Conservation (phyloP, 2,113 vertebrate genomes). For the Eurystomus gularis region DNA sequence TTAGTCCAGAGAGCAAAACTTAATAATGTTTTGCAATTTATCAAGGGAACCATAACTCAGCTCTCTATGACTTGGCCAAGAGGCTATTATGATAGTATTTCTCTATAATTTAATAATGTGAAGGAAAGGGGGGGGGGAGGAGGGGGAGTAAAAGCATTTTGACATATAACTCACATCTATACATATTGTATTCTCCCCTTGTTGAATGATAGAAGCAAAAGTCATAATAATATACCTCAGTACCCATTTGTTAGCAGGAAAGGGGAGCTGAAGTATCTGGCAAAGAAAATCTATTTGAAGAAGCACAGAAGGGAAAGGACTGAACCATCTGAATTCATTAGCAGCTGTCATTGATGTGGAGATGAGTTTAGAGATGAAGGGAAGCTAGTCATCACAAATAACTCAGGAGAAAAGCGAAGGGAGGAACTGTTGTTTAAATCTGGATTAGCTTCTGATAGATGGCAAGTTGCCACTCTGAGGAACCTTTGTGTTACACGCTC, state of each 20-base stretch:
- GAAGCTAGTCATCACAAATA: constrained; percentile 24
- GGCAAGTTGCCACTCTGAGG: background rate
- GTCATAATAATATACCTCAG: background rate
- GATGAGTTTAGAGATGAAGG: constrained; percentile 48
- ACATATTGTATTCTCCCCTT: background rate
- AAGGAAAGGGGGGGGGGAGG: background rate
- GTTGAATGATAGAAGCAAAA: constrained; percentile 43
- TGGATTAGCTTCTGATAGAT: background rate
- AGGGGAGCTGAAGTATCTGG: constrained; percentile 20
- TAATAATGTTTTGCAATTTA: constrained; percentile 64
- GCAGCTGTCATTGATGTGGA: constrained; percentile 61
- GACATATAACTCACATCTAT: constrained; percentile 5
- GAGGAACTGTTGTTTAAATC: background rate
- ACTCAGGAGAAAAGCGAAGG: constrained; percentile 9
- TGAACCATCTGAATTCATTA: constrained; percentile 61
- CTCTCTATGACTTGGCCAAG: constrained; percentile 42
- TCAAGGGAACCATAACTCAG: constrained; percentile 56
- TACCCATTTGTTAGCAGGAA: constrained; percentile 34
- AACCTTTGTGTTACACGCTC: background rate
- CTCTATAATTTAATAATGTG: constrained; percentile 57
- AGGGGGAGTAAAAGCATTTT: constrained; percentile 38
- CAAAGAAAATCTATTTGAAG: constrained; percentile 15
- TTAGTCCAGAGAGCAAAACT: constrained; percentile 55
- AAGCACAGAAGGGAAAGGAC: constrained; percentile 43
- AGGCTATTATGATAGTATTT: constrained; percentile 56